Evolutionary conservation across 2,888 invertebrate species (phyloP).

Genomic region (Esperia sulphurella): DNA sequence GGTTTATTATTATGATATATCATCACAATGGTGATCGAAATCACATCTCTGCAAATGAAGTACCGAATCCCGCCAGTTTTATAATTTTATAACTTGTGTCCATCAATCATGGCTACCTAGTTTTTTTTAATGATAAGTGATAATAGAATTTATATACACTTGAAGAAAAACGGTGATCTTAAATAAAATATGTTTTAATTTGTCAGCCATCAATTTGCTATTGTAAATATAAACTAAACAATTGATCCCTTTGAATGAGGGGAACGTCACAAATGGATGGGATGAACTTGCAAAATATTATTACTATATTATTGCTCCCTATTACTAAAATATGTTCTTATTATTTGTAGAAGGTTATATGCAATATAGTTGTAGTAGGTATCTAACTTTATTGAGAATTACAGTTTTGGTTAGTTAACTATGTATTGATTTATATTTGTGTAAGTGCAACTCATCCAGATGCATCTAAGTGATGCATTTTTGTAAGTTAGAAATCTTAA

Average conservation of each 20-base stretch:
- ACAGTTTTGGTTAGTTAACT: neutral
- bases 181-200: too few relatives aligned
- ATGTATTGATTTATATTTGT: slow-evolving; percentile 12
- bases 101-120: too few relatives aligned
- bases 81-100: too few relatives aligned
- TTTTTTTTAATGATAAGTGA: too few relatives aligned
- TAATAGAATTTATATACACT: too few relatives aligned
- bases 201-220: neutral
- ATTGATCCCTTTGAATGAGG: neutral
- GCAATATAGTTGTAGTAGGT: neutral
- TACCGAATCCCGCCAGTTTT: too few relatives aligned
- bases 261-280: slow-evolving; percentile 35
- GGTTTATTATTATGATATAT: too few relatives aligned
- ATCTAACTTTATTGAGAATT: neutral
- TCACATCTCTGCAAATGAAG: too few relatives aligned
- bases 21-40: too few relatives aligned
- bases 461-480: slow-evolving; percentile 49
- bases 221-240: neutral
- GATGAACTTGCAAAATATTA: slow-evolving; percentile 36
- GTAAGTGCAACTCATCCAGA: slow-evolving; percentile 48
- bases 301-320: slow-evolving; percentile 1
- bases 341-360: neutral
- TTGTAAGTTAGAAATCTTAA: slow-evolving; percentile 45
- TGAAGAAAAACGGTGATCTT: too few relatives aligned
- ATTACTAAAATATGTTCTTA: neutral